Conservation (phyloP, 2,888 invertebrate species). For the Metacarcinus magister region DNA sequence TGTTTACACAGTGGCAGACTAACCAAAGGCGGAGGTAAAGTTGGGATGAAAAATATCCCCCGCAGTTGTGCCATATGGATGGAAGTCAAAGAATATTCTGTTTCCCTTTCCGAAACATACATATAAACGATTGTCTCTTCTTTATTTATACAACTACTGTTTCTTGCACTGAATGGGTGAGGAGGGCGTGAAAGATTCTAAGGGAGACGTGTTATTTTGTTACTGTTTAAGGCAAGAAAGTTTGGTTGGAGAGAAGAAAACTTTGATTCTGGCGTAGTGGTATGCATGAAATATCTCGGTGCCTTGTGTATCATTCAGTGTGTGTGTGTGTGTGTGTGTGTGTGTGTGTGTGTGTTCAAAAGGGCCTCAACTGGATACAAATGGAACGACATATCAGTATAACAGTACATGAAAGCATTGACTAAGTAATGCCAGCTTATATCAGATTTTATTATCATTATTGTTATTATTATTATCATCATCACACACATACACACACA, state of each 20-base stretch:
- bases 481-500: slow-evolving; percentile 55
- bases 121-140: background rate
- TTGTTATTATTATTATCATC: no score
- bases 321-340: slow-evolving; percentile 39
- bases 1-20: background rate
- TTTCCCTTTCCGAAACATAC: background rate
- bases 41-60: background rate
- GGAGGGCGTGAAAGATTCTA: background rate
- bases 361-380: no score
- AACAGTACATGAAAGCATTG: no score
- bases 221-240: background rate
- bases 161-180: background rate
- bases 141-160: background rate
- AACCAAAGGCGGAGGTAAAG: background rate
- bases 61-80: background rate
- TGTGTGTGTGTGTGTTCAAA: background rate
- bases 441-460: no score
- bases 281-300: background rate
- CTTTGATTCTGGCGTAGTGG: background rate
- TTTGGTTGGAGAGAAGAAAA: background rate
- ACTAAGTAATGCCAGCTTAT: no score
- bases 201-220: background rate
- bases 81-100: background rate
- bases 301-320: background rate
- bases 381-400: no score